These are phyloP conservation scores for Tetramorium alpestre DNA, from an alignment of 1,140 invertebrate species.

Conservation along the genomic window DNA sequence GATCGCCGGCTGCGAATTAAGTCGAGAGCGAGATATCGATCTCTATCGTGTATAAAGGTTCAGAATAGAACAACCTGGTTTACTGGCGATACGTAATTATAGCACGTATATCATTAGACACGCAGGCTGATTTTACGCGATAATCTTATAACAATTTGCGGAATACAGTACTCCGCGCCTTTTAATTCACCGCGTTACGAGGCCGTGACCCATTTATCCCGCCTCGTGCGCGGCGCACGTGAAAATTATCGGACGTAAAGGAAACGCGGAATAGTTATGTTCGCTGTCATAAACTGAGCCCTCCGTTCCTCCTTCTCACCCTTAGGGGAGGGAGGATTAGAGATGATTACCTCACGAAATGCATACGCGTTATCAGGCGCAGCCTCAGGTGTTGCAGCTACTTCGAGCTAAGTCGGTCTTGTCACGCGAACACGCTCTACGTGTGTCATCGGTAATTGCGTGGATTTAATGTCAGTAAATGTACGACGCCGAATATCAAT, in stretches of 20 bases:
- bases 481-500: conserved; percentile 50
- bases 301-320: neutral
- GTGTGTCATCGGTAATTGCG: conserved; percentile 59
- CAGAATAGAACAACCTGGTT: conserved; percentile 19
- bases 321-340: conserved; percentile 20
- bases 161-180: neutral
- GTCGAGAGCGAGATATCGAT: neutral
- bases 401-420: conserved; percentile 44
- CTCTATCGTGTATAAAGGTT: neutral
- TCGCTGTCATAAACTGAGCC: conserved; percentile 37
- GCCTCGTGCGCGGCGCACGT: neutral
- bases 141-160: conserved; percentile 9
- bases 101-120: neutral
- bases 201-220: conserved; percentile 38
- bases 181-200: conserved; percentile 23
- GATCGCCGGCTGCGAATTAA: neutral
- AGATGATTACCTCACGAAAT: conserved; percentile 48
- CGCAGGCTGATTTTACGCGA: conserved; percentile 18
- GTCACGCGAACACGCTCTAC: conserved; percentile 38
- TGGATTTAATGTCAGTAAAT: conserved; percentile 47
- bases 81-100: conserved; percentile 3
- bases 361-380: conserved; percentile 45
- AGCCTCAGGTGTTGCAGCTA: conserved; percentile 57
- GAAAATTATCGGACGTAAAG: conserved; percentile 37
- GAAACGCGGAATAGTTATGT: conserved; percentile 17